Evolutionary conservation across 2,797 vertebrate species (phyloP).

Genomic region (Lateolabrax maculatus): DNA sequence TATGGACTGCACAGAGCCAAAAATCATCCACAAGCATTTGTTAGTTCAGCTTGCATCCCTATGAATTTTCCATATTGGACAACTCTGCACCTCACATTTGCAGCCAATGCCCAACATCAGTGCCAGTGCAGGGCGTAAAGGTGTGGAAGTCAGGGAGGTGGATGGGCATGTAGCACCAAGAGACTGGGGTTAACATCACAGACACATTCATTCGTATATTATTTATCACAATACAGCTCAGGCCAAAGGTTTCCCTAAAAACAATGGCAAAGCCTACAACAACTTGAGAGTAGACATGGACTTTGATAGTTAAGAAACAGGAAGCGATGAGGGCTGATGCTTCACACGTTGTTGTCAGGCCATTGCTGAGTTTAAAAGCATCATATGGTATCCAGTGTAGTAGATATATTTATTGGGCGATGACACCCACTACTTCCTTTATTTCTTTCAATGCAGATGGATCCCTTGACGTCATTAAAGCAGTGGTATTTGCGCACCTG

Average conservation of each 20-base stretch:
- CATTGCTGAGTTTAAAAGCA: neutral
- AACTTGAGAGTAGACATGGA: neutral
- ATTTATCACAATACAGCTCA: neutral
- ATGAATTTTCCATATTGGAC: neutral
- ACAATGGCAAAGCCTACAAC: too few relatives aligned
- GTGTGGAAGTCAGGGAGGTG: neutral
- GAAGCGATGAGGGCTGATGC: neutral
- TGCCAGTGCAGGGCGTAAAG: neutral
- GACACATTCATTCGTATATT: too few relatives aligned
- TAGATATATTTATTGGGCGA: neutral
- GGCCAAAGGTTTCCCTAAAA: neutral
- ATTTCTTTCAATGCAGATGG: neutral
- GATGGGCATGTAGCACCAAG: neutral
- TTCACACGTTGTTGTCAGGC: neutral
- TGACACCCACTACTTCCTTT: neutral
- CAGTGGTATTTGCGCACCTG: neutral
- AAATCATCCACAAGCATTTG: neutral
- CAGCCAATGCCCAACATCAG: neutral
- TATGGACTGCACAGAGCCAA: neutral
- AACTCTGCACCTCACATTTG: neutral
- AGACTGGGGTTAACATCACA: too few relatives aligned
- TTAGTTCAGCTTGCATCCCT: neutral
- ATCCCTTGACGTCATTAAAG: neutral
- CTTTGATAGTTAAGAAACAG: neutral
- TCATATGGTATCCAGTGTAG: too few relatives aligned